A percentile compares a stretch with the other conserved stretches of the same genome.
phyloP scores from a whole-genome alignment of 2,797 vertebrate genomes.

The Xerus rutilus region DNA sequence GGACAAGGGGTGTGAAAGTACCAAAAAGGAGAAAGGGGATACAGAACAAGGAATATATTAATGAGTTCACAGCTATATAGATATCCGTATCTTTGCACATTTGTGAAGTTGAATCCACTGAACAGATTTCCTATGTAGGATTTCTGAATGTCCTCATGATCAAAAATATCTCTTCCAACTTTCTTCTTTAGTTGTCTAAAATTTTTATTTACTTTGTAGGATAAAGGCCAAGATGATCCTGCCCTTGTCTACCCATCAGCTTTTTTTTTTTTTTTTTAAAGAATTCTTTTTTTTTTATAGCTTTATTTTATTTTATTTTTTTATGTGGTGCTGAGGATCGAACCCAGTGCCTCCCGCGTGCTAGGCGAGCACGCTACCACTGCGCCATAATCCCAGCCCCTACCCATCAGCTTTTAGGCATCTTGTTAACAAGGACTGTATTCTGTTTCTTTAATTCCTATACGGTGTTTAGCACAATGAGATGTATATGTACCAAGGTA shows the following conservation, averaged over 20 bases:
- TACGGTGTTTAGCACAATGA: not conserved
- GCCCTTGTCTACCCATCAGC: not conserved
- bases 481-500: not conserved
- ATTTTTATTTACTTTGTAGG: not conserved
- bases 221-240: not conserved
- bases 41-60: not conserved
- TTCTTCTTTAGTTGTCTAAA: not conserved
- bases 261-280: too few species aligned
- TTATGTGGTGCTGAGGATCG: too few species aligned
- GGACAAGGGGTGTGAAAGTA: not conserved
- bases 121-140: not conserved
- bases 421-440: not conserved
- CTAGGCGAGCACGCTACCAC: too few species aligned
- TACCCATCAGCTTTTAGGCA: not conserved
- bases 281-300: too few species aligned
- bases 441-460: not conserved
- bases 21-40: not conserved
- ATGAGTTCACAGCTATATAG: not conserved
- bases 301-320: too few species aligned
- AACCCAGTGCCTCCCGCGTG: too few species aligned
- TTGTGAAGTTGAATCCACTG: not conserved
- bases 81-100: not conserved
- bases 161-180: not conserved
- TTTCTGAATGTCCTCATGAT: not conserved
- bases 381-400: too few species aligned